Percentiles rank a stretch among this genome's conserved stretches.
Evolutionary conservation across 2,797 vertebrate genomes (phyloP).

Genomic region (Coregonus ussuriensis): DNA sequence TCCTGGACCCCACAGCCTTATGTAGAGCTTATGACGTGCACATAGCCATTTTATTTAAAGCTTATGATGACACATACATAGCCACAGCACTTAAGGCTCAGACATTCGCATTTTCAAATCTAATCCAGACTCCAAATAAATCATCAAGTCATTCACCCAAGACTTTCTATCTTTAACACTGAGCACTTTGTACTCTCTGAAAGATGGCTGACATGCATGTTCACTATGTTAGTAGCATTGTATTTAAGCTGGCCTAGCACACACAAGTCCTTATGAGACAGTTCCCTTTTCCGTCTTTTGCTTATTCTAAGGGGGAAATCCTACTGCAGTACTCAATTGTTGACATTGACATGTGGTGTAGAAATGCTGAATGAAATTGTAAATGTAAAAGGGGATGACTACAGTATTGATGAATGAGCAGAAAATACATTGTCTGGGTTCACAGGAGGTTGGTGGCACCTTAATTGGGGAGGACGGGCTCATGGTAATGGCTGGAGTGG

Average conservation of each 20-base stretch:
- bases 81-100: neutral
- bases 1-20: neutral
- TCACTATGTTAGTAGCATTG: neutral
- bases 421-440: too few species aligned
- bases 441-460: too few species aligned
- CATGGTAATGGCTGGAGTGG: too few species aligned
- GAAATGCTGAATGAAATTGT: neutral
- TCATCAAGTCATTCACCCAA: neutral
- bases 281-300: neutral
- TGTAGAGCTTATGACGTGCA: neutral
- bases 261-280: neutral
- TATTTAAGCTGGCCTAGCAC: neutral
- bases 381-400: neutral
- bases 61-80: neutral
- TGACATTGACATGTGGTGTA: neutral
- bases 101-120: neutral
- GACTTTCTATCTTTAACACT: neutral
- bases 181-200: neutral
- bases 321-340: neutral
- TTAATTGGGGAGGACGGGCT: too few species aligned
- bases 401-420: neutral
- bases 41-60: neutral
- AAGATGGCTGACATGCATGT: neutral
- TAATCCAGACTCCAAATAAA: slow-evolving; percentile 1
- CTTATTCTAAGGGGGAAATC: neutral